These are phyloP conservation scores for Eugnorisma glareosa DNA, from an alignment of 2,888 invertebrate species.

Conservation along the genomic window DNA sequence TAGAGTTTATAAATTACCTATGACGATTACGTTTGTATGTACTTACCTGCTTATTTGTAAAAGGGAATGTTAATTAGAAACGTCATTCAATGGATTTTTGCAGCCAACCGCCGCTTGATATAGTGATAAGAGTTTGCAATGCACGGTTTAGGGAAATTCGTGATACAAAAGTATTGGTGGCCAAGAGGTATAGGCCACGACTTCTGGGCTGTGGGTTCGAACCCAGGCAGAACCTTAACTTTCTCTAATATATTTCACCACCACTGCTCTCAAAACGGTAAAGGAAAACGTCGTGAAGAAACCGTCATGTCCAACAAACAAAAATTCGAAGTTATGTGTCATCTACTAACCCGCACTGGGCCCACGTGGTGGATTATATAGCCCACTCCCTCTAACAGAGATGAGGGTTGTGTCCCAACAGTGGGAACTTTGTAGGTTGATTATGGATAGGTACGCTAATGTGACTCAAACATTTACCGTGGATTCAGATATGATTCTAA, in stretches of 20 bases:
- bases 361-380: no score
- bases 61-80: neutral
- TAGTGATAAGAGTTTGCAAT: neutral
- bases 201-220: neutral
- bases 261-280: neutral
- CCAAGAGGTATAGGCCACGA: neutral
- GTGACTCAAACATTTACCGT: no score
- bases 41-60: neutral
- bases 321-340: neutral
- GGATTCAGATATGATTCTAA: no score
- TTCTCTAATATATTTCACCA: neutral
- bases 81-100: conserved; percentile 6
- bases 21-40: conserved; percentile 5
- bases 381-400: no score
- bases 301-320: neutral
- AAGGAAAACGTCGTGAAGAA: neutral
- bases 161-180: neutral
- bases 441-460: no score
- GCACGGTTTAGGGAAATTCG: neutral
- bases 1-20: conserved; percentile 15
- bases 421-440: no score
- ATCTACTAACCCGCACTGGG: no score
- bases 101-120: neutral
- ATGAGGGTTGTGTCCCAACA: no score
- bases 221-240: neutral